A percentile compares a stretch with the other conserved stretches of the same genome.
phyloP scores from a whole-genome alignment of 2,113 vertebrate genomes.

The Stigmatopora argus region DNA sequence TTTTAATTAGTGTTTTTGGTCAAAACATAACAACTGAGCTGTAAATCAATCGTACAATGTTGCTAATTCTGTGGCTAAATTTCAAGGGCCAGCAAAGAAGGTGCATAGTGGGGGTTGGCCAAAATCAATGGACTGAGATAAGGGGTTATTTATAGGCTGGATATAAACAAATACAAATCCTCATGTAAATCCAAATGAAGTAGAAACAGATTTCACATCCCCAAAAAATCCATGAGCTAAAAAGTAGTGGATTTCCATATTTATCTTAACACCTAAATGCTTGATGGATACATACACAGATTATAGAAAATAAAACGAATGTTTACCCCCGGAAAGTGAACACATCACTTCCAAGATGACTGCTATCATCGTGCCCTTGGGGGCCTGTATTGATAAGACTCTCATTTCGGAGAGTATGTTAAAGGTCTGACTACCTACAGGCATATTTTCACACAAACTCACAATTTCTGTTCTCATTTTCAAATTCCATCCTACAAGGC shows the following conservation, averaged over 20 bases:
- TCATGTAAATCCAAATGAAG: background rate
- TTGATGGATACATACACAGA: conserved; percentile 7
- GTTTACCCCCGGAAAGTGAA: conserved; percentile 16
- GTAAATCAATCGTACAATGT: background rate
- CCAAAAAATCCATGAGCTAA: background rate
- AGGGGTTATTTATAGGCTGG: background rate
- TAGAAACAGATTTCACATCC: too few relatives aligned
- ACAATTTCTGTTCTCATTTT: conserved; percentile 2
- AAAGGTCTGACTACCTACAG: conserved; percentile 18
- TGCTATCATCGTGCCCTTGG: conserved; percentile 17
- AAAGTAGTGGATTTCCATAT: background rate
- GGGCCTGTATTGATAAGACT: conserved; percentile 23
- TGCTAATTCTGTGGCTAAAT: background rate
- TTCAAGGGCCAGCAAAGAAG: background rate
- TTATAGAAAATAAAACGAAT: conserved; percentile 12
- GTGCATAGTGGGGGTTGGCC: background rate
- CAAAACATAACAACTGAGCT: background rate
- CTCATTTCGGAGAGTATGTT: conserved; percentile 12
- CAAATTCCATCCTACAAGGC: background rate
- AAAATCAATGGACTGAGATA: background rate
- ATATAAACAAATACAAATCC: background rate
- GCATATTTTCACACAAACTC: background rate
- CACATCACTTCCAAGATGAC: conserved; percentile 13
- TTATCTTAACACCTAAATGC: conserved; percentile 1
- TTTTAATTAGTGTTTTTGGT: background rate